Conservation (phyloP, 2,888 invertebrate species). For the Drosophila hamatofila region DNA sequence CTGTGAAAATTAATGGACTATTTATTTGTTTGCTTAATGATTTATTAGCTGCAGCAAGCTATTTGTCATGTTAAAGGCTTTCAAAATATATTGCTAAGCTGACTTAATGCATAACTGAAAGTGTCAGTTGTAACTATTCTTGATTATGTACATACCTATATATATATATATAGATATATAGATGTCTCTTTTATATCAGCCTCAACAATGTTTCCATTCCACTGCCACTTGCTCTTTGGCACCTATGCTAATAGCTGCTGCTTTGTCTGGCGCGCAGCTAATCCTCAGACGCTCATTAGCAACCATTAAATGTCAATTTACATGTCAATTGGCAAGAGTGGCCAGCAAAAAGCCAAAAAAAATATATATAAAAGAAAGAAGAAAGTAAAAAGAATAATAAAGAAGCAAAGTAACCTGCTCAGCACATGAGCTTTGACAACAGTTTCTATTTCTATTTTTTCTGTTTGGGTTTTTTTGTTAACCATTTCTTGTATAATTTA, state of each 20-base stretch:
- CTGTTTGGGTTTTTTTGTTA: constrained; percentile 26
- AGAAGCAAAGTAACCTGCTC: constrained; percentile 26
- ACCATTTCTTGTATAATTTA: constrained; percentile 74
- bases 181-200: neutral
- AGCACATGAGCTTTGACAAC: constrained; percentile 67
- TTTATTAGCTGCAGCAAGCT: constrained; percentile 61
- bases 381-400: constrained; percentile 11
- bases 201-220: constrained; percentile 21
- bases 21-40: constrained; percentile 76
- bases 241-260: constrained; percentile 46
- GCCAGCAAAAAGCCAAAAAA: constrained; percentile 52
- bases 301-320: constrained; percentile 84
- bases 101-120: neutral
- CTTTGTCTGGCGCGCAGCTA: constrained; percentile 46
- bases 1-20: constrained; percentile 78
- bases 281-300: constrained; percentile 79
- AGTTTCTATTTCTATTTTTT: neutral
- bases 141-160: neutral
- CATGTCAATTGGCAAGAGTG: constrained; percentile 81
- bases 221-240: constrained; percentile 37
- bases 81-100: constrained; percentile 7
- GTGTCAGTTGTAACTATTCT: neutral
- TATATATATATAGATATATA: neutral
- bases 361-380: constrained; percentile 43
- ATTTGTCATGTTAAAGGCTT: constrained; percentile 28